Conservation (phyloP, 2,113 vertebrate genomes). For the Neodontobutis hainanensis region DNA sequence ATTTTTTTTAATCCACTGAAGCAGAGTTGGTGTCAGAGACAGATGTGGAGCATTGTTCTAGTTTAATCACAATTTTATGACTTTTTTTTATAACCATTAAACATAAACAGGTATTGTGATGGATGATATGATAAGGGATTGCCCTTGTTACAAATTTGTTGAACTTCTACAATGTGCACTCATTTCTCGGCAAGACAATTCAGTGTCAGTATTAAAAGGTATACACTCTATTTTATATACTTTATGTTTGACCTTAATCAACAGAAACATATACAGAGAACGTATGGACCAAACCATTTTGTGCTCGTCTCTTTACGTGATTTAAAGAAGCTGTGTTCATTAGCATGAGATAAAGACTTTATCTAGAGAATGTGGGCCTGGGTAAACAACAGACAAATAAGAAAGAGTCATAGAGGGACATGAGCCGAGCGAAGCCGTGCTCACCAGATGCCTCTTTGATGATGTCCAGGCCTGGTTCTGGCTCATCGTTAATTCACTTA, state of each 20-base stretch:
- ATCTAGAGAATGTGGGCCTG: slow-evolving; percentile 38
- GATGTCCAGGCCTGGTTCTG: slow-evolving; percentile 67
- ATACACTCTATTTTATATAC: background rate
- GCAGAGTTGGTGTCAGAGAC: no score
- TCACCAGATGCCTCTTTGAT: slow-evolving; percentile 64
- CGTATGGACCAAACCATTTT: background rate
- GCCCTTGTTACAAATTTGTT: no score
- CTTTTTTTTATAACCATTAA: no score
- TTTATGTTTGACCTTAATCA: background rate
- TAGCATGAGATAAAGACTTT: slow-evolving; percentile 22
- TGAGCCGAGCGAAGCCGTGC: slow-evolving; percentile 43
- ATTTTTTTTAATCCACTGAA: no score
- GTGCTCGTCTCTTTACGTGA: background rate
- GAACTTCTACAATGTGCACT: background rate
- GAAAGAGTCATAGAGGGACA: slow-evolving; percentile 31
- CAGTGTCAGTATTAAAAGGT: background rate
- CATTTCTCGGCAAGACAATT: slow-evolving; percentile 7
- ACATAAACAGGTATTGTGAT: no score
- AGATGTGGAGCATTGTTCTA: no score
- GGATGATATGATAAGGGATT: no score
- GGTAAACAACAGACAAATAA: slow-evolving; percentile 49
- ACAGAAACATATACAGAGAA: background rate
- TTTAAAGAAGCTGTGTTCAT: slow-evolving; percentile 9
- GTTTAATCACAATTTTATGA: no score
- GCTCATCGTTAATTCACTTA: slow-evolving; percentile 64